Evolutionary conservation across 1,140 invertebrate species (phyloP).

Genomic region (Thrips palmi): DNA sequence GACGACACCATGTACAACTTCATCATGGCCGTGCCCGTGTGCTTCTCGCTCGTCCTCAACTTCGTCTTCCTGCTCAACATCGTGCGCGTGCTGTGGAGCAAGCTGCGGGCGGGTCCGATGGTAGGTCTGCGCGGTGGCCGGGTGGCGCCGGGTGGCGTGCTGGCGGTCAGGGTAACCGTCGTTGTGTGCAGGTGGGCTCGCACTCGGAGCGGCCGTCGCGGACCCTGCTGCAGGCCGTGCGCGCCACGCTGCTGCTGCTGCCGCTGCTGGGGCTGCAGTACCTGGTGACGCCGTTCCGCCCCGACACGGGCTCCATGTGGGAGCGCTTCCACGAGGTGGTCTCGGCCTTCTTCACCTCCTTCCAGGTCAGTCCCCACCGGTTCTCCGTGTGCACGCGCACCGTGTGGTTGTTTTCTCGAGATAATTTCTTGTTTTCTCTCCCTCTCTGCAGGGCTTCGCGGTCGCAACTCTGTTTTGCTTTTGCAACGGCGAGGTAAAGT

Average conservation of each 20-base stretch:
- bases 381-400: background rate
- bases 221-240: slow-evolving; percentile 46
- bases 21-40: slow-evolving; percentile 61
- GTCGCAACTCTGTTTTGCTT: slow-evolving; percentile 88
- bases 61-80: slow-evolving; percentile 85
- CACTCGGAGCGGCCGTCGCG: slow-evolving; percentile 16
- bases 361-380: slow-evolving; percentile 46
- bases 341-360: slow-evolving; percentile 66
- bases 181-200: no score
- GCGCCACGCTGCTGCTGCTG: slow-evolving; percentile 74
- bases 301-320: slow-evolving; percentile 43
- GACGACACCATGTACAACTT: slow-evolving; percentile 45
- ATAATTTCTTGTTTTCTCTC: slow-evolving; percentile 12
- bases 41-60: slow-evolving; percentile 63
- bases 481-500: slow-evolving; percentile 78
- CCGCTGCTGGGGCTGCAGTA: slow-evolving; percentile 70
- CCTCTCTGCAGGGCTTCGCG: slow-evolving; percentile 59
- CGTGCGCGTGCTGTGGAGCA: slow-evolving; percentile 75
- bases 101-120: slow-evolving; percentile 50
- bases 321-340: slow-evolving; percentile 64
- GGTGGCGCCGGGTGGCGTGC: slow-evolving; percentile 32
- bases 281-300: slow-evolving; percentile 74
- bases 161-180: slow-evolving; percentile 12
- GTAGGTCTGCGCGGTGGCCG: no score
- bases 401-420: slow-evolving; percentile 7